Percentiles rank a stretch among this genome's conserved stretches.
phyloP scores from a whole-genome alignment of 2,113 vertebrate species.

The Vulpes vulpes region DNA sequence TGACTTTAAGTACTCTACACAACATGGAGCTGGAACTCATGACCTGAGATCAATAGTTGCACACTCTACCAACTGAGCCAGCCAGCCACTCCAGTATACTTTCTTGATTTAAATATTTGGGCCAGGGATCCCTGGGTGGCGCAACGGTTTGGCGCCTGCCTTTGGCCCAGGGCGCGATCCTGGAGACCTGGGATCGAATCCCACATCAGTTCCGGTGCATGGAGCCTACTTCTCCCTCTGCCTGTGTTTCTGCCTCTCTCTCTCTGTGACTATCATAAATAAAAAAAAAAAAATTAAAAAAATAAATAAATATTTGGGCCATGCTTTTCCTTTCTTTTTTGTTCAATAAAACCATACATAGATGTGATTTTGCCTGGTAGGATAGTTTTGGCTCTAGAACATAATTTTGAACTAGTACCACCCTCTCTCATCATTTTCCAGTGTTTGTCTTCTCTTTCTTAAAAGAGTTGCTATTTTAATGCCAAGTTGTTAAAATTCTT shows the following conservation, averaged over 20 bases:
- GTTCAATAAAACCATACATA: neutral
- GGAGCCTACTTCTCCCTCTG: too few relatives aligned
- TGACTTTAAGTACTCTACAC: neutral
- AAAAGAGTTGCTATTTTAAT: neutral
- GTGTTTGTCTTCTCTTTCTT: neutral
- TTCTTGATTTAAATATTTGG: neutral
- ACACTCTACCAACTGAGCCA: neutral
- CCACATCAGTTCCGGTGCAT: too few relatives aligned
- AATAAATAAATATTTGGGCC: neutral
- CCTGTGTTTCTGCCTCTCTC: too few relatives aligned
- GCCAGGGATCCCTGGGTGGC: too few relatives aligned
- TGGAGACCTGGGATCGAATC: too few relatives aligned
- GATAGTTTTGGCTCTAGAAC: neutral
- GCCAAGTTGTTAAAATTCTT: neutral
- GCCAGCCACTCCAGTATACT: neutral
- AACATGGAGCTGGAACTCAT: neutral
- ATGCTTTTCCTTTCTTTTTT: conserved; percentile 9
- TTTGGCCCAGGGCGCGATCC: too few relatives aligned
- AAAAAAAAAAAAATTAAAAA: too few relatives aligned
- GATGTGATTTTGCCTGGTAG: neutral
- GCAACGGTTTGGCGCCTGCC: too few relatives aligned
- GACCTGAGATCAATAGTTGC: neutral
- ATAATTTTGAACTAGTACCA: neutral
- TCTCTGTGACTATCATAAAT: too few relatives aligned
- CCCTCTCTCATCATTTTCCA: neutral